These are phyloP conservation scores for Caenorhabditis brenneri DNA, from an alignment of 1,140 invertebrate genomes.

Conservation along the genomic window DNA sequence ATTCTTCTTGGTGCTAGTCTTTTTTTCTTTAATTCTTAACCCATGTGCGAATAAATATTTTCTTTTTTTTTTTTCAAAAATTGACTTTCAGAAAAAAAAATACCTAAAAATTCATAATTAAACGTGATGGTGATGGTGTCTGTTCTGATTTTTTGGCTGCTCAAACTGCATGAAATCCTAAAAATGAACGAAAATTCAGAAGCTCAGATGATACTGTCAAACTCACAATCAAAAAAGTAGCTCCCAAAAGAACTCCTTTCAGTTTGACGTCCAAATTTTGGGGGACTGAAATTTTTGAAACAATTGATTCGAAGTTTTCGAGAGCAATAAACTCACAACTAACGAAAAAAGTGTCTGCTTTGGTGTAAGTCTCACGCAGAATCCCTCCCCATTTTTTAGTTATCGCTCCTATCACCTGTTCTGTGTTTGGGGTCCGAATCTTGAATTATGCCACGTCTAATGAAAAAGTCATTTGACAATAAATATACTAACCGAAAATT, in stretches of 20 bases:
- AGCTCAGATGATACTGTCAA: too few species aligned
- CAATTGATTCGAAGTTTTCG: too few species aligned
- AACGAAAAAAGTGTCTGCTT: constrained; percentile 45
- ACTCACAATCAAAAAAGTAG: constrained; percentile 52
- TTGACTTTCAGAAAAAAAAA: too few species aligned
- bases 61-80: too few species aligned
- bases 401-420: constrained; percentile 17
- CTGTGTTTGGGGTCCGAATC: not conserved
- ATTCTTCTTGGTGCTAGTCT: not conserved
- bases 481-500: not conserved
- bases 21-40: not conserved
- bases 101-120: too few species aligned
- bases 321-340: constrained; percentile 30
- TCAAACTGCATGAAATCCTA: too few species aligned
- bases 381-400: constrained; percentile 49
- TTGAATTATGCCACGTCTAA: too few species aligned
- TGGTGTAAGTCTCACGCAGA: constrained; percentile 32
- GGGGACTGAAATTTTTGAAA: constrained; percentile 43
- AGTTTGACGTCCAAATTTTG: constrained; percentile 38
- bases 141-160: too few species aligned
- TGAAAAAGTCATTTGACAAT: not conserved
- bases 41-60: too few species aligned
- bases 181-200: too few species aligned
- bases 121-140: too few species aligned
- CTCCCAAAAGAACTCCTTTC: constrained; percentile 47